Conservation (phyloP, 2,797 vertebrate species). For the Typhlichthys eigenmanni region DNA sequence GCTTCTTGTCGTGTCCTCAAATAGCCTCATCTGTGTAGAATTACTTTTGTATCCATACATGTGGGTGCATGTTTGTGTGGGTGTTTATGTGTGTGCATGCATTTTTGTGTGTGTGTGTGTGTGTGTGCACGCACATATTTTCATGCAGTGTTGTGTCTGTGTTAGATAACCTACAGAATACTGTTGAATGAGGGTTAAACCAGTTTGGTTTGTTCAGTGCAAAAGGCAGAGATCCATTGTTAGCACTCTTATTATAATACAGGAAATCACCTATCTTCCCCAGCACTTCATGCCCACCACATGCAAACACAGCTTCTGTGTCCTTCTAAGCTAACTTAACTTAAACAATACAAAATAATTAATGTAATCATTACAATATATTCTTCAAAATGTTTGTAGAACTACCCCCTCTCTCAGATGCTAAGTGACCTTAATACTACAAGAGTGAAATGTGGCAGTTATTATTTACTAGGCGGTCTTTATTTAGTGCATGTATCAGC, state of each 20-base stretch:
- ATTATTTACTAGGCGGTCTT: too few relatives aligned
- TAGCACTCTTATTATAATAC: conserved; percentile 7
- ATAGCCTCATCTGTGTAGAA: not conserved
- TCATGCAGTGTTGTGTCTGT: not conserved
- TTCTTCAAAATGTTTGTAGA: too few relatives aligned
- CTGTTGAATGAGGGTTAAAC: conserved; percentile 8
- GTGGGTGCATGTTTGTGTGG: not conserved
- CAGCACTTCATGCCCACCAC: not conserved
- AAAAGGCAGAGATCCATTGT: not conserved
- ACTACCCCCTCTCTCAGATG: too few relatives aligned
- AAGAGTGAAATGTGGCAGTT: too few relatives aligned
- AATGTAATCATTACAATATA: too few relatives aligned
- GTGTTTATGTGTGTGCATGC: not conserved
- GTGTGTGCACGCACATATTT: not conserved
- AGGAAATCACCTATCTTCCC: conserved; percentile 61
- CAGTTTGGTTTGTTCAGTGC: conserved; percentile 6
- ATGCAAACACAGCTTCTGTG: not conserved
- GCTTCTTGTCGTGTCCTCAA: too few relatives aligned
- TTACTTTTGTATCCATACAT: not conserved
- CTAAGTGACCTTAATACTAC: too few relatives aligned
- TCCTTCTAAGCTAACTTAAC: not conserved
- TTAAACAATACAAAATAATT: too few relatives aligned
- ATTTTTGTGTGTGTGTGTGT: not conserved
- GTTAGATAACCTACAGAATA: not conserved
- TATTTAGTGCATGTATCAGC: too few relatives aligned